Conservation (phyloP, 2,797 vertebrate species). For the Distichodus sexfasciatus region DNA sequence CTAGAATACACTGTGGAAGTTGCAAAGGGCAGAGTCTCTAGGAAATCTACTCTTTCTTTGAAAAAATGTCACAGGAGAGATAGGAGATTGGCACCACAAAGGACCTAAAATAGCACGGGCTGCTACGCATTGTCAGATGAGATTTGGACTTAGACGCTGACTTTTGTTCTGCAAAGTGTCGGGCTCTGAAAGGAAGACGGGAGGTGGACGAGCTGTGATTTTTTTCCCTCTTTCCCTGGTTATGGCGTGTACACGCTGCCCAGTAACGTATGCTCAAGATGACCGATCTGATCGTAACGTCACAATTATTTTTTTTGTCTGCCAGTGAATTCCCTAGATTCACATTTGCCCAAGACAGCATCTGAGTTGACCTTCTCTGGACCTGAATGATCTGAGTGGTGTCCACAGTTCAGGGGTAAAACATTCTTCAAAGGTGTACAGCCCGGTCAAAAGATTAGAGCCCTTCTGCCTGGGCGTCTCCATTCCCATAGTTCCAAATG, state of each 20-base stretch:
- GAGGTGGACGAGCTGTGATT: conserved; percentile 88
- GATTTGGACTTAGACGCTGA: conserved; percentile 99
- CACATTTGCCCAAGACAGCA: conserved; percentile 70
- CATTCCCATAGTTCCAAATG: conserved; percentile 88
- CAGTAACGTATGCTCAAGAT: conserved; percentile 80
- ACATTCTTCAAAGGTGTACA: conserved; percentile 82
- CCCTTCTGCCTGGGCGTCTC: conserved; percentile 81
- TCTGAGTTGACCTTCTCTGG: conserved; percentile 71
- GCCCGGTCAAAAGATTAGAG: conserved; percentile 82
- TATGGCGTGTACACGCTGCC: conserved; percentile 79
- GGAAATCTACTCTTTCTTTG: conserved; percentile 99
- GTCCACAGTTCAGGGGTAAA: conserved; percentile 77
- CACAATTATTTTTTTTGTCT: conserved; percentile 85
- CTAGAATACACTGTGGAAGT: conserved; percentile 93
- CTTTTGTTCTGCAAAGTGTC: conserved; percentile 94
- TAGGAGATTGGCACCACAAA: conserved; percentile 99
- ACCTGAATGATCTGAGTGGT: conserved; percentile 78
- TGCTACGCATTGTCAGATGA: conserved; percentile 98
- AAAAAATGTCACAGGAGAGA: conserved; percentile 98
- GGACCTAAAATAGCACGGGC: conserved; percentile 94
- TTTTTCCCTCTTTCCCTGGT: conserved; percentile 79
- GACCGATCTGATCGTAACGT: conserved; percentile 81
- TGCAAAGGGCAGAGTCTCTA: conserved; percentile 98
- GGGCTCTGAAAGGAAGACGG: conserved; percentile 91
- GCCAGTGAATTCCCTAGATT: conserved; percentile 75